Evolutionary conservation across 1,140 invertebrate species (phyloP).

Genomic region (Orussus abietinus): DNA sequence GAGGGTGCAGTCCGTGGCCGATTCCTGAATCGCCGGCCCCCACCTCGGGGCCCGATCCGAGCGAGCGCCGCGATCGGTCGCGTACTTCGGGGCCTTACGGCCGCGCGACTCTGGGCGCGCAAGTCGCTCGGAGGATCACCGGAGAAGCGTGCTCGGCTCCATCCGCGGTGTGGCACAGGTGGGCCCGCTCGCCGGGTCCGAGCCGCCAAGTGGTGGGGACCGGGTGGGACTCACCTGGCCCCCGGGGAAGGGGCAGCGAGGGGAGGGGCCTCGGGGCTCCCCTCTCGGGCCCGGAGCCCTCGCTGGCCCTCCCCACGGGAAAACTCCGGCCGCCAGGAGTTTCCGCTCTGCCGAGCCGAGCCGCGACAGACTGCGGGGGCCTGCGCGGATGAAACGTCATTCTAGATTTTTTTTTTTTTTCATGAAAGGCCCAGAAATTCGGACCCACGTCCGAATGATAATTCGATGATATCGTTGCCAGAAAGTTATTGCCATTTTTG

Average conservation of each 20-base stretch:
- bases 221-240: constrained; percentile 16
- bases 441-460: no score
- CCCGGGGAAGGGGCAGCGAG: constrained; percentile 20
- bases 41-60: constrained; percentile 20
- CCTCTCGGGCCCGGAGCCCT: no score
- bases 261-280: constrained; percentile 40
- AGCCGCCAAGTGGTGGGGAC: constrained; percentile 31
- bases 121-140: no score
- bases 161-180: constrained; percentile 42
- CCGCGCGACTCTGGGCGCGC: constrained; percentile 38
- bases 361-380: no score
- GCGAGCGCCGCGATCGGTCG: constrained; percentile 16
- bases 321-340: no score
- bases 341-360: no score
- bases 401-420: constrained; percentile 1
- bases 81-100: constrained; percentile 37
- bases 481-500: no score
- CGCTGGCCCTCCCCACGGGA: no score
- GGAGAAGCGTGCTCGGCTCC: constrained; percentile 38
- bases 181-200: no score
- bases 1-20: constrained; percentile 33
- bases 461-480: no score
- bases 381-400: constrained; percentile 2
- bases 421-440: constrained; percentile 11
- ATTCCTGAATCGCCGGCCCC: constrained; percentile 36